Evolutionary conservation across 2,113 vertebrate genomes (phyloP).

Genomic region (Daphoenositta chrysoptera): DNA sequence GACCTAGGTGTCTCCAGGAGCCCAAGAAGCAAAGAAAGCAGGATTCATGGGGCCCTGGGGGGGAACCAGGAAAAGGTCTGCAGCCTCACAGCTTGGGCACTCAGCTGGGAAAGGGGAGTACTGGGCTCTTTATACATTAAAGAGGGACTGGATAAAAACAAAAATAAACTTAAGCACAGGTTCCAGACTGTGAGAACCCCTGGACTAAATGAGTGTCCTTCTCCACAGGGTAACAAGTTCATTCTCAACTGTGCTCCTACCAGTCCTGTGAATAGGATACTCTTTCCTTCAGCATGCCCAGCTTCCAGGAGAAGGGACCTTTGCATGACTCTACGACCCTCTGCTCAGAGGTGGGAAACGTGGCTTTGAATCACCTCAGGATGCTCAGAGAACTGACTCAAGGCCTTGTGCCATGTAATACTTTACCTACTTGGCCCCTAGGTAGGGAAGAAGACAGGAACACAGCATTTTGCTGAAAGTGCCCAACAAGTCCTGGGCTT

Average conservation of each 20-base stretch:
- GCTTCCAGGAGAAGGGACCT: not conserved
- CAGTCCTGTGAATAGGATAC: not conserved
- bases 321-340: not conserved
- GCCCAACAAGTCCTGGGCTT: not conserved
- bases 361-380: not conserved
- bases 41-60: conserved; percentile 24
- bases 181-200: not conserved
- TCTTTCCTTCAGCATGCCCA: not conserved
- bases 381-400: not conserved
- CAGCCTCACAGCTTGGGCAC: not conserved
- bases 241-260: not conserved
- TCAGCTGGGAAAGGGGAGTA: not conserved
- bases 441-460: not conserved
- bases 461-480: not conserved
- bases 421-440: not conserved
- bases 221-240: not conserved
- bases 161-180: conserved; percentile 36
- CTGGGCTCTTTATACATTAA: conserved; percentile 1
- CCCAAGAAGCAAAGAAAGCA: conserved; percentile 23
- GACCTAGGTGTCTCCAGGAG: conserved; percentile 36
- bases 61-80: conserved; percentile 28
- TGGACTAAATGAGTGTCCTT: not conserved
- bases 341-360: not conserved
- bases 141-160: not conserved
- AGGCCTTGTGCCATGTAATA: not conserved